Conservation (phyloP, 2,113 vertebrate genomes). For the Telmatochromis sp. region DNA sequence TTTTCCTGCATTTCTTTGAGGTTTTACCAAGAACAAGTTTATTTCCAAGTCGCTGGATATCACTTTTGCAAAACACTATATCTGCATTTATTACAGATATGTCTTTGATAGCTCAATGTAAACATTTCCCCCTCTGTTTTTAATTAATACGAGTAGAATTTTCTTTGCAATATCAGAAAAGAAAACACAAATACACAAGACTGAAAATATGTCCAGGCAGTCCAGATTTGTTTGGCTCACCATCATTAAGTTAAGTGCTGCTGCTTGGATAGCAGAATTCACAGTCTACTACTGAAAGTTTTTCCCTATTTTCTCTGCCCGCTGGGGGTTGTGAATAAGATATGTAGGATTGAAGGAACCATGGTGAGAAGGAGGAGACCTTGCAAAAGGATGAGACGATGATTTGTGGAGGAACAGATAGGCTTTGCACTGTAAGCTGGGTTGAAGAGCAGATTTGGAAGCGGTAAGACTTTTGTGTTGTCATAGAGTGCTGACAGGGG, state of each 20-base stretch:
- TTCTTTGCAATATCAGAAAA: neutral
- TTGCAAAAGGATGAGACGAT: conserved; percentile 35
- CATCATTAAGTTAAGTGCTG: neutral
- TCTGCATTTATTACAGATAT: neutral
- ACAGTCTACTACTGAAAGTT: neutral
- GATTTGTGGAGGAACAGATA: conserved; percentile 49
- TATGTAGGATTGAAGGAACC: conserved; percentile 3
- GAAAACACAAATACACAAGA: neutral
- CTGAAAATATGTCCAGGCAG: neutral
- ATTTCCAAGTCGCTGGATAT: neutral
- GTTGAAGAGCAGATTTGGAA: conserved; percentile 52
- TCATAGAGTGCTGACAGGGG: conserved; percentile 22
- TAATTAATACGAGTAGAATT: neutral
- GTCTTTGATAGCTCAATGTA: neutral
- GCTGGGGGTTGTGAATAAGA: neutral
- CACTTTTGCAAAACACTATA: neutral
- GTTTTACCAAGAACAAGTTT: neutral
- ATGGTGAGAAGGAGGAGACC: conserved; percentile 27
- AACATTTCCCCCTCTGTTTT: neutral
- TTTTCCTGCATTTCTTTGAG: neutral
- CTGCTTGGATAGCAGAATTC: neutral
- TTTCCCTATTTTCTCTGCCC: neutral
- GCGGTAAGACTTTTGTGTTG: conserved; percentile 45
- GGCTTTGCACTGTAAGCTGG: conserved; percentile 46
- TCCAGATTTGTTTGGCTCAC: neutral